phyloP scores from a whole-genome alignment of 2,113 vertebrate species.

The Chloroceryle aenea region DNA sequence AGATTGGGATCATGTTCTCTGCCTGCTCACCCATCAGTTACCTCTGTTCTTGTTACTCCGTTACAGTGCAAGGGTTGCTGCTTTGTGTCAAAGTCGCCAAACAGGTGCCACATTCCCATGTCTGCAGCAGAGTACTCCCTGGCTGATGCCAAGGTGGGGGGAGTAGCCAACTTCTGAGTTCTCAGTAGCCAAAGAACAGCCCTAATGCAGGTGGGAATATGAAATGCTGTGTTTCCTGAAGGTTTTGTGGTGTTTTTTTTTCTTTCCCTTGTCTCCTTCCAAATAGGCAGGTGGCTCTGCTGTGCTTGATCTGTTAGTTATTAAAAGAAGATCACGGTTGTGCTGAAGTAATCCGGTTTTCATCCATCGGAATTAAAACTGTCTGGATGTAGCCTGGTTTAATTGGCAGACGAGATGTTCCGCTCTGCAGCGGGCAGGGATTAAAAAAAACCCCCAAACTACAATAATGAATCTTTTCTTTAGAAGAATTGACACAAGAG shows the following conservation, averaged over 20 bases:
- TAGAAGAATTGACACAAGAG: not conserved
- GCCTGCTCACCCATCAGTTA: not conserved
- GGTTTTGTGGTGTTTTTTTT: not conserved
- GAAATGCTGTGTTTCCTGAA: not conserved
- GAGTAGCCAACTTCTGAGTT: no score
- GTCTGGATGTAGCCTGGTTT: not conserved
- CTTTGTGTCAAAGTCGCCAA: not conserved
- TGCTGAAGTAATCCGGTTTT: not conserved
- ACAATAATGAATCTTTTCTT: not conserved
- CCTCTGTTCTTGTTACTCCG: accelerated
- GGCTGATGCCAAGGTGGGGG: not conserved
- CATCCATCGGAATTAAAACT: not conserved
- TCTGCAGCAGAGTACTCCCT: not conserved
- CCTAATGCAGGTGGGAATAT: accelerated
- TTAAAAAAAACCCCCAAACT: not conserved
- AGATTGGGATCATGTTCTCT: not conserved
- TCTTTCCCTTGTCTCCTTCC: not conserved
- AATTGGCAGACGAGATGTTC: not conserved
- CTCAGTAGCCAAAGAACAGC: not conserved
- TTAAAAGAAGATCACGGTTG: not conserved
- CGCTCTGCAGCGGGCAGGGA: not conserved
- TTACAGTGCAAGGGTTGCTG: not conserved
- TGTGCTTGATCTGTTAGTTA: not conserved
- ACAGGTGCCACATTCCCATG: accelerated
- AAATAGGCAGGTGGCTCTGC: not conserved